Evolutionary conservation across 1,140 invertebrate species (phyloP).

Genomic region (Bilobella aurantiaca): DNA sequence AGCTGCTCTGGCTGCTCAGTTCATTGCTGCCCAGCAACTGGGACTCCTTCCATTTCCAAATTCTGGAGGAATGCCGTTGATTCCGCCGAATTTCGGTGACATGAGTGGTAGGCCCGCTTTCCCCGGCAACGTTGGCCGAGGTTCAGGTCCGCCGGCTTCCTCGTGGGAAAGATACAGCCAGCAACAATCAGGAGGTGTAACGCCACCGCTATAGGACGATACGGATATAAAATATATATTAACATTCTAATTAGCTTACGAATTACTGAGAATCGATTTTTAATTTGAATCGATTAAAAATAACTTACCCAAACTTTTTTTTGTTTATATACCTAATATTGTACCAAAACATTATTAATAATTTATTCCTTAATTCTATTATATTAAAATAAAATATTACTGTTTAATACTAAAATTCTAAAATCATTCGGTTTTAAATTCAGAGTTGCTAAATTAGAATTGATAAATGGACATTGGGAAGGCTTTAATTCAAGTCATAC

Average conservation of each 20-base stretch:
- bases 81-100: conserved; percentile 6
- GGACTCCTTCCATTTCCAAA: not conserved
- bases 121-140: not conserved
- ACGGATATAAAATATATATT: not conserved
- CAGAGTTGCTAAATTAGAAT: too few species aligned
- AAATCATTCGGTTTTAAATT: too few species aligned
- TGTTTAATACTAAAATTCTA: too few species aligned
- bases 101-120: not conserved
- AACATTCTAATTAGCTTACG: not conserved
- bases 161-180: conserved; percentile 26
- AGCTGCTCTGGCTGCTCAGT: conserved; percentile 11
- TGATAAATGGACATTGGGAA: too few species aligned
- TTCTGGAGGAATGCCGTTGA: not conserved
- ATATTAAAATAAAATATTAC: too few species aligned
- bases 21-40: conserved; percentile 15
- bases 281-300: too few species aligned
- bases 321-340: too few species aligned
- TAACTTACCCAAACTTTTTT: too few species aligned
- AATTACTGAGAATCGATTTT: too few species aligned
- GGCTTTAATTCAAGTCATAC: too few species aligned
- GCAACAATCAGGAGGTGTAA: conserved; percentile 19
- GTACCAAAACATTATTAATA: too few species aligned
- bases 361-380: too few species aligned
- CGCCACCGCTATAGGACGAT: conserved; percentile 13
- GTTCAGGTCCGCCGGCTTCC: not conserved